These are phyloP conservation scores for Hedychridium roseum DNA, from an alignment of 2,888 invertebrate species.

Conservation along the genomic window DNA sequence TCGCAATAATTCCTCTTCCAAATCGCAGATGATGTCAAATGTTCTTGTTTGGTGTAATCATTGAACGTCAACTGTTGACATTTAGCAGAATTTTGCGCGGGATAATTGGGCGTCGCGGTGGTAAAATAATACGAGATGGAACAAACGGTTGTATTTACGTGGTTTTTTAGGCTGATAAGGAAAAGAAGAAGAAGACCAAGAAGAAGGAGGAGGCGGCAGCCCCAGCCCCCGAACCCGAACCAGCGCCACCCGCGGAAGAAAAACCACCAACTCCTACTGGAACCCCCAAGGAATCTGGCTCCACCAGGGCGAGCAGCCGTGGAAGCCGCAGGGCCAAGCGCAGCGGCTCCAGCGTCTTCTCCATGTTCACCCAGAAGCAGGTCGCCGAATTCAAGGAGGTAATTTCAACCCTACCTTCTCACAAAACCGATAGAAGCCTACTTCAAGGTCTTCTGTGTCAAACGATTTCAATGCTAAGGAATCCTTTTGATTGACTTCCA, in stretches of 20 bases:
- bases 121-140: no score
- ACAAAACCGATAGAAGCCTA: no score
- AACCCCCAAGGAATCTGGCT: slow-evolving; percentile 66
- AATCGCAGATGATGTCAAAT: no score
- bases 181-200: slow-evolving; percentile 82
- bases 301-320: slow-evolving; percentile 78
- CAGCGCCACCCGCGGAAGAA: slow-evolving; percentile 70
- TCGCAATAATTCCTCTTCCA: no score
- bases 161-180: slow-evolving; percentile 89
- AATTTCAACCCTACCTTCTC: slow-evolving; percentile 49
- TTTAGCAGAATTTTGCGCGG: no score
- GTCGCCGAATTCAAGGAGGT: slow-evolving; percentile 97
- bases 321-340: slow-evolving; percentile 84
- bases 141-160: no score
- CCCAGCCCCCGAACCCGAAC: slow-evolving; percentile 75
- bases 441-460: no score
- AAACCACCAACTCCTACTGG: slow-evolving; percentile 66
- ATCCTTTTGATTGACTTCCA: neutral
- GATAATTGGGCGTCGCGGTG: no score
- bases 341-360: slow-evolving; percentile 94
- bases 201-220: slow-evolving; percentile 77
- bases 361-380: slow-evolving; percentile 96
- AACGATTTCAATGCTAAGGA: no score
- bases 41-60: no score
- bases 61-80: no score